Base-by-base conservation (phyloP, 2,888 invertebrate genomes). In the Chouioia cunea region DNA sequence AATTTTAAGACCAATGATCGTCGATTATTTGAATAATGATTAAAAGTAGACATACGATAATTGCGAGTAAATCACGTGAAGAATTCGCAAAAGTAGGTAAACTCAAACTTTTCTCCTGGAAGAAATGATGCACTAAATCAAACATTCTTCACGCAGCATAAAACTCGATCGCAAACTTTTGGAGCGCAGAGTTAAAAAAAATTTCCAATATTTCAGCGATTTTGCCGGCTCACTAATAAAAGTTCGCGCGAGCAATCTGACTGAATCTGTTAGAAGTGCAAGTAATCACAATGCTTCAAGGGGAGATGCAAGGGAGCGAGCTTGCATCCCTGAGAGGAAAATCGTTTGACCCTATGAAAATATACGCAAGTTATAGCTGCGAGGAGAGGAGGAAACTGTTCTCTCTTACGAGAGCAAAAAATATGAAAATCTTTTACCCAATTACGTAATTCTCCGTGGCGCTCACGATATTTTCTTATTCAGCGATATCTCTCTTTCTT, bases 391-490 rank as follows among this genome's bases (percentile, higher is more conserved):
- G 10, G 27, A 14, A 10, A 43, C 46, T 58, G 36, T 18, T 58
- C 20, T 2, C 27, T 18, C 16, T 52, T 60, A 48, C 4, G 27
- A 27, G 27, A 27, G 27, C 4, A 62, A 54, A 73, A 70, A 70
- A 68, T 73, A 73, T 71, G 68, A 71, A 68, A 73, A 73, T 73
- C 70, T 71, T 59, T 70, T 68, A 71, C 65, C 73, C 70, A 71
- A 73, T 73, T 73, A 70, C 67, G 67, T 71, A 68, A 70, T 71
- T 73, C 67, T 70, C 16, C 18, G 43, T 18, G 16, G 44, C 27
- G n/a, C 18, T 27, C 15, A 52, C 67, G 65, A 70, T 73, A 73
- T 73, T 73, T 73, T 73, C 73, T 70, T 67, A 68, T 70, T 71
- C 68, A 71, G 53, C 50, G 68, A 65, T 73, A 71, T 60, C 71